Evolutionary conservation across 2,888 invertebrate species (phyloP).

Genomic region (Venustoraphidia nigricollis): DNA sequence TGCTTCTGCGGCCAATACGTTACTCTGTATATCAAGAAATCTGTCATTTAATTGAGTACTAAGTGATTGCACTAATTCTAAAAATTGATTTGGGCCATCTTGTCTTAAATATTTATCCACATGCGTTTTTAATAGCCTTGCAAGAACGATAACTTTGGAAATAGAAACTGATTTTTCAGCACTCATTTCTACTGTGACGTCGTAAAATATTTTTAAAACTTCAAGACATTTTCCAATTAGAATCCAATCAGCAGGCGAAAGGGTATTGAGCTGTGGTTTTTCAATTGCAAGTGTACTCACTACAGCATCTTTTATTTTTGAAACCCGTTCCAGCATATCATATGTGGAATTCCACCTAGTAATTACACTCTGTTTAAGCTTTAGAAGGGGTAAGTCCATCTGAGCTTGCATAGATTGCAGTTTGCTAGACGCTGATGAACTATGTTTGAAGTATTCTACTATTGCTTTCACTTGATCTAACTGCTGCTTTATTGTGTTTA

Average conservation of each 20-base stretch:
- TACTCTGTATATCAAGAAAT: too few relatives aligned
- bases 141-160: too few relatives aligned
- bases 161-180: slow-evolving; percentile 2
- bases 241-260: too few relatives aligned
- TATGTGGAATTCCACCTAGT: slow-evolving; percentile 4
- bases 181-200: background rate
- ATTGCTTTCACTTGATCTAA: slow-evolving; percentile 5
- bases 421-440: slow-evolving; percentile 2
- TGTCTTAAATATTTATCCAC: too few relatives aligned
- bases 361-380: slow-evolving; percentile 3
- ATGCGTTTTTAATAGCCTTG: too few relatives aligned
- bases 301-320: slow-evolving; percentile 4
- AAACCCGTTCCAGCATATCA: slow-evolving; percentile 1
- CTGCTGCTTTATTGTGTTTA: background rate
- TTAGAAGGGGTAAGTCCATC: slow-evolving; percentile 3
- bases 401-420: background rate
- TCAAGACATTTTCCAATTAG: too few relatives aligned
- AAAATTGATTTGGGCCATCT: too few relatives aligned
- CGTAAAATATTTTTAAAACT: background rate
- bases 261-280: too few relatives aligned
- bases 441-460: slow-evolving; percentile 3
- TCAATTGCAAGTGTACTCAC: too few relatives aligned
- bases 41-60: too few relatives aligned
- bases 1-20: too few relatives aligned
- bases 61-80: too few relatives aligned